These are phyloP conservation scores for Arctopsyche grandis DNA, from an alignment of 1,140 invertebrate genomes.

Conservation along the genomic window DNA sequence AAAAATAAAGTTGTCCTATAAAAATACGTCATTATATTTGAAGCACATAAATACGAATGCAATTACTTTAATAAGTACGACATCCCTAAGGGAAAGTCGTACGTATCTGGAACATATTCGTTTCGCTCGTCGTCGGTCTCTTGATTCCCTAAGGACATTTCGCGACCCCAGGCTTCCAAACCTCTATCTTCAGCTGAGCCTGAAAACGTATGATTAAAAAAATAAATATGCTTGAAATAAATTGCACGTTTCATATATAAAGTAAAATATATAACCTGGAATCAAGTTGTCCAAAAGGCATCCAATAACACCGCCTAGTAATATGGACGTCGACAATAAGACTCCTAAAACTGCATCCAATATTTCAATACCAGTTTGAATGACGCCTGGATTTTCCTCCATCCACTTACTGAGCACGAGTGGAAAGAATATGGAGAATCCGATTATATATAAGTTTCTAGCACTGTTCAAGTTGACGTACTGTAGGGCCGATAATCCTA, in stretches of 20 bases:
- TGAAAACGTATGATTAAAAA: conserved; percentile 54
- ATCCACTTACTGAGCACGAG: conserved; percentile 84
- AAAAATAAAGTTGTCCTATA: conserved; percentile 56
- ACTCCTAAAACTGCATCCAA: conserved; percentile 81
- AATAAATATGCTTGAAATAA: not conserved
- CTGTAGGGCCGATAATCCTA: conserved; percentile 82
- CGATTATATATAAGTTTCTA: conserved; percentile 88
- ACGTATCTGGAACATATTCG: conserved; percentile 68
- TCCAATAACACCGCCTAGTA: conserved; percentile 82
- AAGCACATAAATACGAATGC: not conserved
- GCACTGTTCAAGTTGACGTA: conserved; percentile 85
- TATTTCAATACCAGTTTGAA: conserved; percentile 76
- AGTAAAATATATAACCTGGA: conserved; percentile 71
- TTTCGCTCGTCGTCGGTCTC: conserved; percentile 63
- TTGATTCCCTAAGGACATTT: conserved; percentile 70
- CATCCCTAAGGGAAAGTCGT: conserved; percentile 81
- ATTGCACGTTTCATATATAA: not conserved
- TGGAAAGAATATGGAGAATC: conserved; percentile 87
- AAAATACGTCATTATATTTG: conserved; percentile 18
- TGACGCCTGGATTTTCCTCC: conserved; percentile 71
- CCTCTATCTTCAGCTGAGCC: conserved; percentile 77
- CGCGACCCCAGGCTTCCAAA: conserved; percentile 74
- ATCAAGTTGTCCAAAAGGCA: conserved; percentile 87
- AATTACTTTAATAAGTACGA: conserved; percentile 65
- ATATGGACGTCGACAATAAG: conserved; percentile 84